Evolutionary conservation across 2,888 invertebrate genomes (phyloP), one percentile per base, ranked within the genome.

Genomic region (Eupithecia vulgata): DNA sequence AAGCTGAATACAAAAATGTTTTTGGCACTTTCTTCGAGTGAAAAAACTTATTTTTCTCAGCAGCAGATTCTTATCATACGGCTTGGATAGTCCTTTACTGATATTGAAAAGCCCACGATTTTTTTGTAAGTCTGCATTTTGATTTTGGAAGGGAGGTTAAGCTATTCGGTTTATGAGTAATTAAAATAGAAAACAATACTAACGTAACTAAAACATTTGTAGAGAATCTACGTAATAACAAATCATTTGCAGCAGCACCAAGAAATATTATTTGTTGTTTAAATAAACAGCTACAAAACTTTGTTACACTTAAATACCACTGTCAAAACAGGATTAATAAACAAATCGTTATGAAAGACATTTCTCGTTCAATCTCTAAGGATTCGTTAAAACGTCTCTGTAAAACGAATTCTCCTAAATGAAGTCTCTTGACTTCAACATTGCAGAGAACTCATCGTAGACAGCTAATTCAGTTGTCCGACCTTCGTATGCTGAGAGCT

Each of bases 381-480:
- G 34, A 37, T 17, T 64, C 21, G 37, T 59, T 12, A 37, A 64
- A 72, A 62, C 67, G 17, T 34, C 7, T 30, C 52, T 40, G 15
- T 35, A 10, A 37, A 62, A 13, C 57, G 52, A 68, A 68, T 57
- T 62, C 52, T 34, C 40, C 34, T 15, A 57, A 76, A 57, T 61
- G 57, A 61, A 67, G 59, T 48, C 10, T 25, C 70, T 61, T 57
- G 30, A 70, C 61, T 62, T 68, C 67, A 71, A 68, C 71, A 69
- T 70, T 67, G 67, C 72, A 42, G 42, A 34, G 21, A 64, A 59
- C 70, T 70, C 74, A 61, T 65, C 40, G 21, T 57, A 72, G 65
- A 71, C 61, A 59, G 57, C 70, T 76, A 75, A 76, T 76, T 76
- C 66, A 78, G 59, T 73, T 70, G 70, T 65, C 73, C 76, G 21